Percentiles rank a stretch among this genome's conserved stretches.
Evolutionary conservation across 2,797 vertebrate genomes (phyloP).

Genomic region (Sebastes diaconus): DNA sequence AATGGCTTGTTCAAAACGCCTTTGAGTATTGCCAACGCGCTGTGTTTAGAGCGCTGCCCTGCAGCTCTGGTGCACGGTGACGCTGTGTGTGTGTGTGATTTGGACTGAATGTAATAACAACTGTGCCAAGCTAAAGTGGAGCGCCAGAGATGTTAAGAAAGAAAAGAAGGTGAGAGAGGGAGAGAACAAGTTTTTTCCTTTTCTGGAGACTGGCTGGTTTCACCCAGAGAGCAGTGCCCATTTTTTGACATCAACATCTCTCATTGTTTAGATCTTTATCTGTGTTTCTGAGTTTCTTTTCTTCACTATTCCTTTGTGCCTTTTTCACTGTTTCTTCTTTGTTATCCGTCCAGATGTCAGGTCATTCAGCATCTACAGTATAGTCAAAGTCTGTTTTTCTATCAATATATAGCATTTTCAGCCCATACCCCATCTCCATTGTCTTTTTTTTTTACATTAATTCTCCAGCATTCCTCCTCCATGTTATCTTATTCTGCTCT

Average conservation of each 20-base stretch:
- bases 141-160: slow-evolving; percentile 15
- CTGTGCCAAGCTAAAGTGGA: slow-evolving; percentile 45
- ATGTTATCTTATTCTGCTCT: slow-evolving; percentile 45
- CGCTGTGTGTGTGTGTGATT: slow-evolving; percentile 17
- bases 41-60: slow-evolving; percentile 33
- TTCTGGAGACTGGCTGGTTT: slow-evolving; percentile 46
- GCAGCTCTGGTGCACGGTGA: slow-evolving; percentile 27
- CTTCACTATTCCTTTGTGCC: background rate
- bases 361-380: background rate
- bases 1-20: slow-evolving; percentile 34
- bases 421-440: background rate
- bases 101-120: slow-evolving; percentile 44
- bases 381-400: background rate
- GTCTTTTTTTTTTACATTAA: slow-evolving; percentile 4
- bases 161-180: background rate
- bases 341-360: background rate
- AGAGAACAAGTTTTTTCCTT: slow-evolving; percentile 34
- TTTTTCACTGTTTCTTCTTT: background rate
- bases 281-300: background rate
- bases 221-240: background rate
- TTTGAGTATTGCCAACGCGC: slow-evolving; percentile 38
- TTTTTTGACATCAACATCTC: slow-evolving; percentile 1
- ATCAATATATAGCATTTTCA: slow-evolving; percentile 16
- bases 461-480: slow-evolving; percentile 26
- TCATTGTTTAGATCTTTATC: background rate